Evolutionary conservation across 1,140 invertebrate genomes (phyloP), one percentile per base, ranked within the genome.

Genomic region (Pogonognathellus flavescens): DNA sequence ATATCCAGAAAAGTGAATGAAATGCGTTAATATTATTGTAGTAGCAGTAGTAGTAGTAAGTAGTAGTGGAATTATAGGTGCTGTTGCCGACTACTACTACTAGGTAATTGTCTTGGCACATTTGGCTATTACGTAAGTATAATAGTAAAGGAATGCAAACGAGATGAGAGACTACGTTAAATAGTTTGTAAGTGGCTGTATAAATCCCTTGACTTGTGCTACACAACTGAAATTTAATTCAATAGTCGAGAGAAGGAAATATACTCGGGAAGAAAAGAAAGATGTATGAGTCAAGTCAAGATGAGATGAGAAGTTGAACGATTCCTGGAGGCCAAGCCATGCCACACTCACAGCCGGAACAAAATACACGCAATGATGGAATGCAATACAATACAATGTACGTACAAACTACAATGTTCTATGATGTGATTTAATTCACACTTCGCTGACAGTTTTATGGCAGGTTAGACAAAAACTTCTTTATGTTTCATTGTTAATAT

Each of bases 381-480:
- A 76, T 76, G 41, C 31, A 76, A 49, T 76, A 50, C 41, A 76
- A 76, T 49, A 11, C 25, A 20, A 25, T 41, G 31, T 41, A 41
- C 31, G 31, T 41, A n/a, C 80, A 81, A 83, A 62, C 25, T 76
- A 86, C 82, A 83, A 83, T 86, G 82, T 83, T 41, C 31, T 41
- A 86, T 86, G 72, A 86, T 83, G 85, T 86, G 85, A 86, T 86
- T 86, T 83, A 86, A 86, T 86, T 86, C 85, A 86, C 85, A 86
- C 85, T 86, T 83, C 66, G 85, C 60, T 86, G 85, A 86, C 85
- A 83, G 81, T 86, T 86, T 86, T 86, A 86, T 83, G 85, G 81
- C 57, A 76, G 70, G 70, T 76, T 76, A 76, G 41, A 76, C 70
- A 76, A 76, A 76, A 76, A 50, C 70, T 76, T 25, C 70, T 50